Base-by-base conservation (phyloP, 2,888 invertebrate species). In the Ormyrus pomaceus region DNA sequence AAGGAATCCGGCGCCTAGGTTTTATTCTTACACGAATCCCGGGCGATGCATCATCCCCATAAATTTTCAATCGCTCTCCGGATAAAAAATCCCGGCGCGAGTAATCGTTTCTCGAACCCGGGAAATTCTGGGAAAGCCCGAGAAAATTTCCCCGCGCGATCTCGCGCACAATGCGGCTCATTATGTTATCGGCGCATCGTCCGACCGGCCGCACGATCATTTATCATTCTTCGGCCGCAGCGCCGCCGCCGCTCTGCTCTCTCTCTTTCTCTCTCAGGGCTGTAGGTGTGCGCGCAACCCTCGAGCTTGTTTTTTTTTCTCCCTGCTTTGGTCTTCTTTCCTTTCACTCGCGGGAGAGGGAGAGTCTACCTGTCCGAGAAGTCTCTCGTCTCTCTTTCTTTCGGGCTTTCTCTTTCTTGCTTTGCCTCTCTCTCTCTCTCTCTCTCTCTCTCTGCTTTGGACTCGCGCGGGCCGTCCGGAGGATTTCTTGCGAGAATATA, bases 151-250 rank as follows among this genome's bases (percentile, higher is more conserved):
- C 0, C 59, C 59, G 58, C 61, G 53, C 56, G 59, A 7, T 59
- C 58, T 74, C 64, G 50, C 70, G 51, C 68, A 88, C 88, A 89
- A 88, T 89, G 86, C 87, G 13, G 19, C 59, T 59, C 59, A 59
- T 59, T 59, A 59, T 59, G 88, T 87, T 89, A 88, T 88, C 88
- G 88, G 87, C 85, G 87, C 86, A 88, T 88, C 88, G 19, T 88
- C 65, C 84, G 74, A 19, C 50, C 71, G 86, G 83, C 51, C 45
- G 34, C 85, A 85, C 82, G 82, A 85, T 86, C 86, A 88, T 88
- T 88, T 87, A 88, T 88, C 88, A 88, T 87, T 86, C 86, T 84
- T 86, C 82, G 83, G 83, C 83, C 83, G 34, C 10, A 62, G 45
- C 53, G 6, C 69, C 4, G 11, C 13, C 69, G 55, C 56, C 62